Evolutionary conservation across 2,797 vertebrate genomes (phyloP).

Genomic region (Coregonus ussuriensis): DNA sequence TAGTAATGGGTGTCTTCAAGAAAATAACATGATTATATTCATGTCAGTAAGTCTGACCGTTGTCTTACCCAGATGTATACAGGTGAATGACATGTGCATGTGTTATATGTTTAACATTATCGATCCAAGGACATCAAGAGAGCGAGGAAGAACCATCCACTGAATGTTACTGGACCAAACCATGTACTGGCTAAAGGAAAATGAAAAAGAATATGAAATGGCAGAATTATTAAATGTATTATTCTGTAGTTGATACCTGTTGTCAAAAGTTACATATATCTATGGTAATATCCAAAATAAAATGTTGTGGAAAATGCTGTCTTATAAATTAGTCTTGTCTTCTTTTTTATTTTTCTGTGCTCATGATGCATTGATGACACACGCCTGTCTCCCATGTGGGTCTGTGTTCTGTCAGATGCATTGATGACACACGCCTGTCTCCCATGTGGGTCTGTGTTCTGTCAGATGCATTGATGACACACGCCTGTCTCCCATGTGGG

Average conservation of each 20-base stretch:
- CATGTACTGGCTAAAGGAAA: conserved; percentile 76
- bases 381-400: too few relatives aligned
- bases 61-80: conserved; percentile 80
- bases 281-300: conserved; percentile 94
- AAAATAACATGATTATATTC: conserved; percentile 57
- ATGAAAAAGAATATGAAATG: conserved; percentile 47
- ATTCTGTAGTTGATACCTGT: conserved; percentile 90
- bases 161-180: conserved; percentile 91
- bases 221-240: conserved; percentile 73
- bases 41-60: conserved; percentile 77
- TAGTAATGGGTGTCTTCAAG: conserved; percentile 77
- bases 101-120: conserved; percentile 83
- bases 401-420: too few relatives aligned
- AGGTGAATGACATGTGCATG: conserved; percentile 91
- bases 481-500: too few relatives aligned
- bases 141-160: conserved; percentile 69
- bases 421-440: too few relatives aligned
- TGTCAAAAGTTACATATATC: conserved; percentile 91
- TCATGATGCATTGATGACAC: too few relatives aligned
- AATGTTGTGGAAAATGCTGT: conserved; percentile 85
- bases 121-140: conserved; percentile 71
- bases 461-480: too few relatives aligned
- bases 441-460: too few relatives aligned
- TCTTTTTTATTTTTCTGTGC: conserved; percentile 15
- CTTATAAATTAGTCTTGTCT: conserved; percentile 31